These are phyloP conservation scores for Myotis vivesi DNA, from an alignment of 2,797 vertebrate genomes.

Conservation along the genomic window DNA sequence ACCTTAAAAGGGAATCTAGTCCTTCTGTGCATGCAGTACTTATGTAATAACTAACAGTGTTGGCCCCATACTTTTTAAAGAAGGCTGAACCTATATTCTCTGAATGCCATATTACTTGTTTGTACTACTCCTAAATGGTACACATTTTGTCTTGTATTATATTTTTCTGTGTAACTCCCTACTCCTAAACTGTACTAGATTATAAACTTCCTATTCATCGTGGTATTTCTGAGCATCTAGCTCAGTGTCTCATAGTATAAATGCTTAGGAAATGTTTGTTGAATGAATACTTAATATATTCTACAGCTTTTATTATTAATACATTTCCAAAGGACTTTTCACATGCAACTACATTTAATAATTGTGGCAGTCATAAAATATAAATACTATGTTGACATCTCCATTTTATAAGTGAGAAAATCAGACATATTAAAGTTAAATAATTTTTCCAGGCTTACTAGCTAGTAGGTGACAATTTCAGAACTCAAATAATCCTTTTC, in stretches of 20 bases:
- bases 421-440: neutral
- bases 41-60: neutral
- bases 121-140: neutral
- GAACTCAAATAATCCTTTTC: neutral
- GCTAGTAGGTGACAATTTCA: neutral
- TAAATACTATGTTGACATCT: neutral
- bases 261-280: conserved; percentile 36
- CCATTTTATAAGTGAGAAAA: conserved; percentile 13
- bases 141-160: neutral
- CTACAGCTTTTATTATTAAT: neutral
- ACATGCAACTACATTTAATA: neutral
- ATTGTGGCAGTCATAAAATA: neutral
- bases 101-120: neutral
- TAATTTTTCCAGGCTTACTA: neutral
- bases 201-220: neutral
- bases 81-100: neutral
- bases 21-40: neutral
- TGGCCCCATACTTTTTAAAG: neutral
- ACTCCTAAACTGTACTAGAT: neutral
- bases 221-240: conserved; percentile 20
- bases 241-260: neutral
- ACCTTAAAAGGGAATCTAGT: neutral
- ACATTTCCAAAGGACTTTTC: neutral
- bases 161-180: neutral
- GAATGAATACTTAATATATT: conserved; percentile 7